phyloP scores from a whole-genome alignment of 1,140 invertebrate species.

The Mycetomoellerius zeteki region DNA sequence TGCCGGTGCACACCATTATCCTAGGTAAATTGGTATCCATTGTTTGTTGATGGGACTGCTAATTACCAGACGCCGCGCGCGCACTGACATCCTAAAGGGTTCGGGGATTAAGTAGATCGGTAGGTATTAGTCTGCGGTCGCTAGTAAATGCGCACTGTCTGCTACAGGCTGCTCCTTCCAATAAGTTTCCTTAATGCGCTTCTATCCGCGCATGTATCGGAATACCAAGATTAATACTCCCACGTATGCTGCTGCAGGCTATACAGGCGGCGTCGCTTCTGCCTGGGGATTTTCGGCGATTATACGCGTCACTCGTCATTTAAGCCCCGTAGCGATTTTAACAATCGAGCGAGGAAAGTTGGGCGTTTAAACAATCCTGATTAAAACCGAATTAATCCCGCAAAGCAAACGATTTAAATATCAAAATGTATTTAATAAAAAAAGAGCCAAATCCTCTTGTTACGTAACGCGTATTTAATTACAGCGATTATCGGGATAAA shows the following conservation, averaged over 20 bases:
- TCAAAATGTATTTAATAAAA: neutral
- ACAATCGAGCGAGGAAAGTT: constrained; percentile 36
- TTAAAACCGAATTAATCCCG: constrained; percentile 24
- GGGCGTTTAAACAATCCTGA: constrained; percentile 22
- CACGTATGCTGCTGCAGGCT: constrained; percentile 34
- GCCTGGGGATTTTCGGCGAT: constrained; percentile 52
- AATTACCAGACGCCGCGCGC: constrained; percentile 76
- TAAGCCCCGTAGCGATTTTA: constrained; percentile 46
- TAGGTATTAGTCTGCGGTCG: constrained; percentile 76
- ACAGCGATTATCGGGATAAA: neutral
- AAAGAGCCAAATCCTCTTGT: neutral
- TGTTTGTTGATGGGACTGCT: constrained; percentile 78
- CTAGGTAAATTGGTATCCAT: constrained; percentile 79
- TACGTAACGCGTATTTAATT: neutral
- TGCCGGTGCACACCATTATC: constrained; percentile 71
- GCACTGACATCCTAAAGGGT: constrained; percentile 75
- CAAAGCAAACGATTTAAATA: constrained; percentile 24
- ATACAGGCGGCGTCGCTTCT: constrained; percentile 27
- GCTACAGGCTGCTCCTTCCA: constrained; percentile 69
- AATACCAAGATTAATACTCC: constrained; percentile 65
- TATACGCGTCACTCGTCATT: constrained; percentile 58
- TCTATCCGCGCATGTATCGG: constrained; percentile 66
- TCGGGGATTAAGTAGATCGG: constrained; percentile 77
- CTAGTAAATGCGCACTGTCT: constrained; percentile 74
- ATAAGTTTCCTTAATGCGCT: constrained; percentile 76